Base-by-base conservation (phyloP, 2,888 invertebrate genomes). In the Tenodera sinensis region DNA sequence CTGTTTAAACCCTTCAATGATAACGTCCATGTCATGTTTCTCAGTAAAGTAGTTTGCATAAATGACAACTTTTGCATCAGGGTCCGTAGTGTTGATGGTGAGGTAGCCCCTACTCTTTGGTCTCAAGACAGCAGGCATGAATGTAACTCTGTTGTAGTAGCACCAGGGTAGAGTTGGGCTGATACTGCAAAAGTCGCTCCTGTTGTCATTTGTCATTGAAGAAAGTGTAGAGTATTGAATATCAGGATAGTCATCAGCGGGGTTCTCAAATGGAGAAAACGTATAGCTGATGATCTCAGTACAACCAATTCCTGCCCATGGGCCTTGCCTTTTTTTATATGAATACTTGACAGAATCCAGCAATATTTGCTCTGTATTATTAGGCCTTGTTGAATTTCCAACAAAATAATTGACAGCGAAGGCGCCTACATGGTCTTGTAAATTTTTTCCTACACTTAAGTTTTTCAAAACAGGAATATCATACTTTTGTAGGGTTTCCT, bases 381-480 rank as follows among this genome's bases (percentile, higher is more conserved):
- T 96, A 91, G 98, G 94, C 92, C 97, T 97, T 28, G 98, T 94
- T 30, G 97, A 96, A 91, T 96, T 95, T 92, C 98, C 97, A 84
- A 98, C 95, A 85, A 96, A 94, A 92, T 98, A 98, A 2, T 96
- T 95, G n/a, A 98, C 93, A 0, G 98, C 98, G 2, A 98, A 98
- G 0, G 97, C 96, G 0, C 97, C 97, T 87, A 96, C 94, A 92
- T 97, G 97, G 92, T 97, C 96, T 92, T 94, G 94, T 0, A 95
- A 92, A 91, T 95, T 95, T 90, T 93, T 92, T 0, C 95, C 94
- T 7, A 95, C 94, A 84, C 95, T 95, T 87, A 96, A 93, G 93
- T 97, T 94, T 84, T 95, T 93, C 4, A 96, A 92, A 0, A 96
- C 94, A 2, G 94, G 93, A 88, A 96, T 95, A 83, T 94, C 93